Evolutionary conservation across 1,140 invertebrate species (phyloP).

Genomic region (Pachyrhynchus sulphureomaculatus): DNA sequence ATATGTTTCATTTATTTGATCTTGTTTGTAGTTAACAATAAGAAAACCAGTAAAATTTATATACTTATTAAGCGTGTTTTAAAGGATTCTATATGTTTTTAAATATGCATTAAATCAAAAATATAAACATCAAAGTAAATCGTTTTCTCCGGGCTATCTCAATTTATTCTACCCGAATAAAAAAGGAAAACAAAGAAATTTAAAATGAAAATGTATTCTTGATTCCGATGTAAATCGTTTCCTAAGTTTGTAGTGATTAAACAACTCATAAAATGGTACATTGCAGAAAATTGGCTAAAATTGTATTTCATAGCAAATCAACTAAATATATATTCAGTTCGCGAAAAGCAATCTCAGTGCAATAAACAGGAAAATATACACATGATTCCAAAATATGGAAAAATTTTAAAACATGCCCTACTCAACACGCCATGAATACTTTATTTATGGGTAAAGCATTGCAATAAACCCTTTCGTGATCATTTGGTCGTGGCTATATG

Average conservation of each 20-base stretch:
- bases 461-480: too few species aligned
- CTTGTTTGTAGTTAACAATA: too few species aligned
- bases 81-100: background rate
- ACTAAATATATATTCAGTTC: background rate
- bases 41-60: too few species aligned
- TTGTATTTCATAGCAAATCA: background rate
- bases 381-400: too few species aligned
- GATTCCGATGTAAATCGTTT: constrained; percentile 25
- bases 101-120: background rate
- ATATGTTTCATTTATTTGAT: too few species aligned
- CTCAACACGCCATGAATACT: too few species aligned
- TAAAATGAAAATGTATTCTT: constrained; percentile 23
- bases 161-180: constrained; percentile 15
- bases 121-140: constrained; percentile 1
- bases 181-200: constrained; percentile 18
- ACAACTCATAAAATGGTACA: constrained; percentile 4
- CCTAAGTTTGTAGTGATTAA: constrained; percentile 17
- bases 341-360: too few species aligned
- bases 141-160: constrained; percentile 11
- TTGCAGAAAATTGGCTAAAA: constrained; percentile 8
- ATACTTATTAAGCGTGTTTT: background rate
- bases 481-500: too few species aligned
- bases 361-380: too few species aligned
- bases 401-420: too few species aligned
- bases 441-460: too few species aligned